A percentile compares a stretch with the other conserved stretches of the same genome.
These are phyloP conservation scores for Drosophila insularis DNA, from an alignment of 1,140 invertebrate species.

Conservation along the genomic window DNA sequence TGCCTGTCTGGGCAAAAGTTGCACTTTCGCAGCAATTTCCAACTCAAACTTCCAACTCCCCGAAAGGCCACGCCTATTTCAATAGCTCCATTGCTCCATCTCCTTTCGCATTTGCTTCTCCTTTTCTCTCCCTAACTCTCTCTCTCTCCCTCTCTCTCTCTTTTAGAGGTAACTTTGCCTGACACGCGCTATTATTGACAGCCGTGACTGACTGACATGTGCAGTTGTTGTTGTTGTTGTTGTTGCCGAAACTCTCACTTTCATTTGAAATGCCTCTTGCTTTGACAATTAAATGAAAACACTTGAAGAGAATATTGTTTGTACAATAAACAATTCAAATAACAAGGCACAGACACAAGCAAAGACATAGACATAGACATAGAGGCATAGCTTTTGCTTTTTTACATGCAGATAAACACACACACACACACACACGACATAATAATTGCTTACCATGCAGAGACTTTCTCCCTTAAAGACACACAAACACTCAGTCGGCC, in stretches of 20 bases:
- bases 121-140: conserved; percentile 18
- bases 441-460: conserved; percentile 65
- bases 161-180: not conserved
- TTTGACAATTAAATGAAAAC: conserved; percentile 66
- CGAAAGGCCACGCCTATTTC: conserved; percentile 11
- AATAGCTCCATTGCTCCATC: too few relatives aligned
- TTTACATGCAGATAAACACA: conserved; percentile 40
- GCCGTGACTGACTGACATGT: conserved; percentile 70
- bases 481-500: conserved; percentile 25
- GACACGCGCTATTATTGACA: conserved; percentile 69
- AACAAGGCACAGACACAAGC: conserved; percentile 35
- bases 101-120: conserved; percentile 23
- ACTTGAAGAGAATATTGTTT: conserved; percentile 74
- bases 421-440: conserved; percentile 29
- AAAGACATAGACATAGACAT: conserved; percentile 2
- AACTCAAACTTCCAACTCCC: conserved; percentile 12
- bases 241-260: conserved; percentile 67
- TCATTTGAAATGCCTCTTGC: conserved; percentile 53
- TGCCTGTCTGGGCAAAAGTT: conserved; percentile 12
- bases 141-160: not conserved
- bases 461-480: conserved; percentile 71
- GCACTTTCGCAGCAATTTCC: conserved; percentile 47
- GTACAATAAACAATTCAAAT: conserved; percentile 72
- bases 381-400: conserved; percentile 7
- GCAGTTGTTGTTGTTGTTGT: conserved; percentile 36